Conservation (phyloP, 2,113 vertebrate species). For the Malurus cyaneus region DNA sequence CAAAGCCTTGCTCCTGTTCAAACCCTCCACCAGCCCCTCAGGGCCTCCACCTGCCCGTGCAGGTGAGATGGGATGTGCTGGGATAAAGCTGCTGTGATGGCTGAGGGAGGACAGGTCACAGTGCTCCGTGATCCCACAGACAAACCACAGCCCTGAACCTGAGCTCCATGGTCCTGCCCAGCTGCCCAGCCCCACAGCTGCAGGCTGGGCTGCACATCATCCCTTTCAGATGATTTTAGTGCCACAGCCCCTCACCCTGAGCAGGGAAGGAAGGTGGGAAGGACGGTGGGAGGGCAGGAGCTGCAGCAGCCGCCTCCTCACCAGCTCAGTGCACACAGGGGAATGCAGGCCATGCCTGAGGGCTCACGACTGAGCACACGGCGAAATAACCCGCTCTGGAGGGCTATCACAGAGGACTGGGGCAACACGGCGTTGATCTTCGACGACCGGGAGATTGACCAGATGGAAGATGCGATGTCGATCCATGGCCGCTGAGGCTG, state of each 20-base stretch:
- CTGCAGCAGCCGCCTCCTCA: neutral
- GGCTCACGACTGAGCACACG: neutral
- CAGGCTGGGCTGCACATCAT: neutral
- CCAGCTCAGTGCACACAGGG: neutral
- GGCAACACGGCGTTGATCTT: too few species aligned
- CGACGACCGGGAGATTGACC: too few species aligned
- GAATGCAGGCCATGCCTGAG: neutral
- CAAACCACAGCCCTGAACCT: neutral
- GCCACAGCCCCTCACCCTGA: neutral
- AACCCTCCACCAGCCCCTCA: neutral
- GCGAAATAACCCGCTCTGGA: neutral
- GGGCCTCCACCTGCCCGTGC: rapidly evolving
- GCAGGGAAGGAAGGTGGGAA: neutral
- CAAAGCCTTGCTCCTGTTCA: neutral
- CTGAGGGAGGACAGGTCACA: rapidly evolving
- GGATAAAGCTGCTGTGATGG: neutral
- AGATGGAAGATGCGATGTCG: too few species aligned
- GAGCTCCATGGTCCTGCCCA: neutral
- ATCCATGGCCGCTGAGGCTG: too few species aligned
- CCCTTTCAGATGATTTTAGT: neutral
- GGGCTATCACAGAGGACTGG: too few species aligned
- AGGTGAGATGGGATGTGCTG: neutral
- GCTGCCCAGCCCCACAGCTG: neutral
- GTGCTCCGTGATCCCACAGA: neutral
- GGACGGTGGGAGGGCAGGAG: neutral